These are phyloP conservation scores for Hozukius guyotensis DNA, from an alignment of 2,797 vertebrate species.

Conservation along the genomic window DNA sequence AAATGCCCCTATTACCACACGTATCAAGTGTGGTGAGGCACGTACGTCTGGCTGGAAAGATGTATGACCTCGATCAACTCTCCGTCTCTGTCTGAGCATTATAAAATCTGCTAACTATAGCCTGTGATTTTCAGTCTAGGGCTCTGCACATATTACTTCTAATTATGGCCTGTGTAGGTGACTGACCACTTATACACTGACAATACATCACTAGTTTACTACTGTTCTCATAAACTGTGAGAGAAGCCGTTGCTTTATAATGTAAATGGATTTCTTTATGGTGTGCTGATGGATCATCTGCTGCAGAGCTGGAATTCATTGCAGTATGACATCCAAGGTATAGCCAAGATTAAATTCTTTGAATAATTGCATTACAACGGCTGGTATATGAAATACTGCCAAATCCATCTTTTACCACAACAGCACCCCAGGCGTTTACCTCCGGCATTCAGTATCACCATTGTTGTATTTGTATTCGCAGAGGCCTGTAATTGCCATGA, in stretches of 20 bases:
- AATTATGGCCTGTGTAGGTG: constrained; percentile 43
- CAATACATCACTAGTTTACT: constrained; percentile 64
- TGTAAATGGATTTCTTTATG: constrained; percentile 70
- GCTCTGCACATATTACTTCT: constrained; percentile 36
- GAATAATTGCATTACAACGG: constrained; percentile 58
- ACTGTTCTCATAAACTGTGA: constrained; percentile 59
- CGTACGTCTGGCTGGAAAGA: constrained; percentile 11
- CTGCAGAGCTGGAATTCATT: constrained; percentile 54
- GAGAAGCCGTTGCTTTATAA: constrained; percentile 62
- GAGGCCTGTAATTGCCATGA: constrained; percentile 68
- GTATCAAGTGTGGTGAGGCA: not conserved
- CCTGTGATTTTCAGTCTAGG: constrained; percentile 27
- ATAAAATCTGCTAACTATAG: constrained; percentile 1
- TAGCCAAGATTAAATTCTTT: constrained; percentile 60
- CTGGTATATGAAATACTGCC: constrained; percentile 41
- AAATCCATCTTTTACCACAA: constrained; percentile 37
- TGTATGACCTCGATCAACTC: constrained; percentile 18
- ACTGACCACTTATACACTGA: constrained; percentile 50
- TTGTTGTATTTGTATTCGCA: constrained; percentile 63
- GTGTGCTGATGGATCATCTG: constrained; percentile 62
- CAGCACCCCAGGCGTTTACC: constrained; percentile 20
- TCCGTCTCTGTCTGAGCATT: constrained; percentile 1
- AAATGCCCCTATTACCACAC: constrained; percentile 32
- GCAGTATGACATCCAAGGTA: constrained; percentile 50
- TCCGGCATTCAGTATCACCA: constrained; percentile 40